Percentiles rank a stretch among this genome's conserved stretches.
phyloP scores from a whole-genome alignment of 1,140 invertebrate genomes.

The Meloidogyne exigua region DNA sequence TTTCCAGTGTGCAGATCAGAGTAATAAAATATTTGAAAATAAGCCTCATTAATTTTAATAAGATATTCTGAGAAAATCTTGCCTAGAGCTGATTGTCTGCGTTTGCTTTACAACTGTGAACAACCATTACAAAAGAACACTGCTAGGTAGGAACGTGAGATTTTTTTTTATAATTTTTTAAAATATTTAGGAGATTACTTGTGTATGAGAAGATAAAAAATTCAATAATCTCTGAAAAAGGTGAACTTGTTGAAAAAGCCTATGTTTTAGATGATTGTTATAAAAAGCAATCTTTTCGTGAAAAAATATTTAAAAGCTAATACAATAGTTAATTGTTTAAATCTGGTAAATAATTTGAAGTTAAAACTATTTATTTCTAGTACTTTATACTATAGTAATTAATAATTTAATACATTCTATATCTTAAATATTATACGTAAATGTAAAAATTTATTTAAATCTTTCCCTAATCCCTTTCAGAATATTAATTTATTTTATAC shows the following conservation, averaged over 20 bases:
- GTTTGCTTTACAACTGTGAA: constrained; percentile 65
- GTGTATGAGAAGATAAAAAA: constrained; percentile 48
- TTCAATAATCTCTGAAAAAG: background rate
- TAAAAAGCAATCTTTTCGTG: constrained; percentile 45
- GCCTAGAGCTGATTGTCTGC: constrained; percentile 65
- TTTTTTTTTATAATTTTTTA: background rate
- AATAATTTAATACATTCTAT: too few species aligned
- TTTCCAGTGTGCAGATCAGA: constrained; percentile 65
- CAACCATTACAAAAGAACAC: constrained; percentile 62
- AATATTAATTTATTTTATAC: too few species aligned
- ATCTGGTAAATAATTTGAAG: too few species aligned
- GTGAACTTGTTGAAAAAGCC: constrained; percentile 27
- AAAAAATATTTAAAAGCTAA: constrained; percentile 41
- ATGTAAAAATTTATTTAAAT: too few species aligned
- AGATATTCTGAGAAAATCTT: constrained; percentile 65
- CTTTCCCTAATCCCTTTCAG: too few species aligned
- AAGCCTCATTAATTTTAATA: constrained; percentile 33
- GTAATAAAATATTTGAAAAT: constrained; percentile 49
- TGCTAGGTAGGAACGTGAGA: constrained; percentile 33
- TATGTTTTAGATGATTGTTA: constrained; percentile 38
- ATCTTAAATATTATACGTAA: too few species aligned
- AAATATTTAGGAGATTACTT: constrained; percentile 47
- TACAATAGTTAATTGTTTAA: too few species aligned
- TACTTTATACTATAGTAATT: too few species aligned
- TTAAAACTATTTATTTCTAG: too few species aligned